Evolutionary conservation across 2,797 vertebrate species (phyloP).

Genomic region (Anguilla pacifica): DNA sequence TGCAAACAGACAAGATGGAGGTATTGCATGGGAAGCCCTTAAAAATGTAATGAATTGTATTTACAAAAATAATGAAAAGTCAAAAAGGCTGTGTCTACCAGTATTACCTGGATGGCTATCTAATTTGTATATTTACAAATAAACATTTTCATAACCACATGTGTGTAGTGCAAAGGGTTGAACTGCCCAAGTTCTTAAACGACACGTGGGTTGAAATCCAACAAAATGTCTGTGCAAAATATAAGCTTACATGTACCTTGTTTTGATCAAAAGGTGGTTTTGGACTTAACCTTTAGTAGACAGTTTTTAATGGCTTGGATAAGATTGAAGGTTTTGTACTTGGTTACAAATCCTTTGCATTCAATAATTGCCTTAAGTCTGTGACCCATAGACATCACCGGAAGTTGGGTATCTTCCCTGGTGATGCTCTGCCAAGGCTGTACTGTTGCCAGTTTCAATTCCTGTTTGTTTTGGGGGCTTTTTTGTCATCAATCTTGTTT

Average conservation of each 20-base stretch:
- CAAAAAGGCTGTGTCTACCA: neutral
- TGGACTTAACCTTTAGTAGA: neutral
- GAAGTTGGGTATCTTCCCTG: too few species aligned
- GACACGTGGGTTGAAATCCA: neutral
- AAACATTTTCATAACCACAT: neutral
- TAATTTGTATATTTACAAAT: neutral
- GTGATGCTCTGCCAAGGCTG: too few species aligned
- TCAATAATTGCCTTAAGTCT: neutral
- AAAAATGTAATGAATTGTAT: neutral
- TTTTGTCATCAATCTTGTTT: too few species aligned
- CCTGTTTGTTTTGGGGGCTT: too few species aligned
- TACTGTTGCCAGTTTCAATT: too few species aligned
- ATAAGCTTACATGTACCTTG: neutral
- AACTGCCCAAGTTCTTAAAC: neutral
- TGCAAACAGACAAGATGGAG: neutral
- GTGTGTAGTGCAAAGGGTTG: neutral
- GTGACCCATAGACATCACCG: too few species aligned
- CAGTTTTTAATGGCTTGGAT: neutral
- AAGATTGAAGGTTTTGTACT: too few species aligned
- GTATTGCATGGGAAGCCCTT: neutral
- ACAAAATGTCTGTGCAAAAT: neutral
- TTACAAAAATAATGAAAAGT: neutral
- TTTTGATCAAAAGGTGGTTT: neutral
- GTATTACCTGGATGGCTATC: neutral
- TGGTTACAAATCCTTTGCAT: neutral